Evolutionary conservation across 1,140 invertebrate species (phyloP).

Genomic region (Cheumatopsyche charites): DNA sequence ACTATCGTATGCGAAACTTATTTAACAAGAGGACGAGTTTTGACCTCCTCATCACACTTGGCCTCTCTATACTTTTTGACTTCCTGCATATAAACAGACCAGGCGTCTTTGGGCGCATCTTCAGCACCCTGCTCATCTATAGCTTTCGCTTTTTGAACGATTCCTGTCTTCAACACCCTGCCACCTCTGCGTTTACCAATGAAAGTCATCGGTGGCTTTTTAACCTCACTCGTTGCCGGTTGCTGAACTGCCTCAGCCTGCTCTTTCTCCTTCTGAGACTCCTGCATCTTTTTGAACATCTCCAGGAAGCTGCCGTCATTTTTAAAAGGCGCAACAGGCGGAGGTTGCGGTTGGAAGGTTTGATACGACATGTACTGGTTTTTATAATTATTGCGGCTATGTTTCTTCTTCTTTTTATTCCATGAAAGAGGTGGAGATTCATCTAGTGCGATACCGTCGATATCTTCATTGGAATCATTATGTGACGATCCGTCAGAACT

Average conservation of each 20-base stretch:
- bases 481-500: not conserved
- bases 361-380: slow-evolving; percentile 1
- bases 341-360: slow-evolving; percentile 44
- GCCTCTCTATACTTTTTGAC: slow-evolving; percentile 91
- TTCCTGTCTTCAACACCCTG: slow-evolving; percentile 84
- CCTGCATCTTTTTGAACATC: slow-evolving; percentile 88
- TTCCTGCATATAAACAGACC: slow-evolving; percentile 91
- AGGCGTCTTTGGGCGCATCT: slow-evolving; percentile 81
- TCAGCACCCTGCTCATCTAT: slow-evolving; percentile 67
- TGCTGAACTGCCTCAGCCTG: slow-evolving; percentile 52
- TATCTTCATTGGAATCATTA: slow-evolving; percentile 23
- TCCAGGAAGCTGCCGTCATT: slow-evolving; percentile 90
- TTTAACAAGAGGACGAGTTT: slow-evolving; percentile 90
- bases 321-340: slow-evolving; percentile 55
- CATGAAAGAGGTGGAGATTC: slow-evolving; percentile 12
- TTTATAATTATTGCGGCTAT: not conserved
- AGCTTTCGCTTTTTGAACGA: slow-evolving; percentile 83
- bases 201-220: slow-evolving; percentile 66
- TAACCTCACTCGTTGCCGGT: slow-evolving; percentile 46
- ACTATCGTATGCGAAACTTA: slow-evolving; percentile 59
- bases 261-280: slow-evolving; percentile 56
- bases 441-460: slow-evolving; percentile 25
- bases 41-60: slow-evolving; percentile 89
- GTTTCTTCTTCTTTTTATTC: slow-evolving; percentile 2
- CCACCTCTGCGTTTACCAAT: slow-evolving; percentile 85